phyloP scores from a whole-genome alignment of 92 coral and sea anemone genomes.

The Parazoanthus swiftii region DNA sequence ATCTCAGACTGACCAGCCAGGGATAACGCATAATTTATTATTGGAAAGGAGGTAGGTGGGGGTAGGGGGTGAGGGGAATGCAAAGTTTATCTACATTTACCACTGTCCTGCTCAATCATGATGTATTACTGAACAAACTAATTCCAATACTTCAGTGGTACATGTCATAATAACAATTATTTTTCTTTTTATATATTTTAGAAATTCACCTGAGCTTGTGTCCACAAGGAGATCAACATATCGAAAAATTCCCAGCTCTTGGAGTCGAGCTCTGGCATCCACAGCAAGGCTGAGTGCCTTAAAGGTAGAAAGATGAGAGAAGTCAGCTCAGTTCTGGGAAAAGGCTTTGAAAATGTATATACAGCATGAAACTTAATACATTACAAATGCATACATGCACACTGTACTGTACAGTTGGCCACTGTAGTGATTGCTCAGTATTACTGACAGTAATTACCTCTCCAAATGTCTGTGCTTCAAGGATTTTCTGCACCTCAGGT shows the following conservation, averaged over 20 bases:
- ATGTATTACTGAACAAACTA: no score
- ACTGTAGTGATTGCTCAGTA: not conserved
- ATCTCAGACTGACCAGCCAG: no score
- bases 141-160: not conserved
- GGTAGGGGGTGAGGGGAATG: no score
- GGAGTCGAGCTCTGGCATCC: conserved; percentile 68
- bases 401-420: no score
- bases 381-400: no score
- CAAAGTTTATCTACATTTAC: no score
- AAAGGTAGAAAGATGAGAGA: not conserved
- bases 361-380: no score
- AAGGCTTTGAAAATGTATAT: no score
- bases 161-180: not conserved
- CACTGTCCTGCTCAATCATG: no score
- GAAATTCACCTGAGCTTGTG: conserved; percentile 76
- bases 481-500: conserved; percentile 69
- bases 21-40: no score
- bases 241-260: conserved; percentile 74
- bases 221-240: conserved; percentile 79
- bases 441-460: conserved; percentile 78
- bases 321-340: not conserved
- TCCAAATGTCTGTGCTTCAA: conserved; percentile 82
- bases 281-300: conserved; percentile 69
- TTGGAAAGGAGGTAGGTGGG: no score
- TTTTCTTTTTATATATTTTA: no score